phyloP scores from a whole-genome alignment of 2,797 vertebrate genomes.

The Channallabes apus region DNA sequence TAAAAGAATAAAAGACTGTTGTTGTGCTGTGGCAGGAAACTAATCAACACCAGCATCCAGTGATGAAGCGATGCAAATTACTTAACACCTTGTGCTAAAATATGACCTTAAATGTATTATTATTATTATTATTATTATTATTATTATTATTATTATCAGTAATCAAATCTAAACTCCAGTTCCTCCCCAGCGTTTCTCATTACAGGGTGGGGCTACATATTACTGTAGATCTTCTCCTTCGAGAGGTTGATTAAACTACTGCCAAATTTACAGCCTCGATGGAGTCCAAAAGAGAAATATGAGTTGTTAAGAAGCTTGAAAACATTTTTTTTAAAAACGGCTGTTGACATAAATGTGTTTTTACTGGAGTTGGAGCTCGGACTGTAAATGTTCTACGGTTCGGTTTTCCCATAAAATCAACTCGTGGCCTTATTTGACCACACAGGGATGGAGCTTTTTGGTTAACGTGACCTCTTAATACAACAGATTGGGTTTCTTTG shows the following conservation, averaged over 20 bases:
- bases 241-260: background rate
- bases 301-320: background rate
- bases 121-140: no score
- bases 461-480: constrained; percentile 7
- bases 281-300: background rate
- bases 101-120: background rate
- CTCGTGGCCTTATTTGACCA: background rate
- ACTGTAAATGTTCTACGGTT: background rate
- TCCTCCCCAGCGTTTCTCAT: background rate
- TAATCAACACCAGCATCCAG: background rate
- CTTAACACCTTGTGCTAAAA: background rate
- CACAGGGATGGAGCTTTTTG: background rate
- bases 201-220: background rate
- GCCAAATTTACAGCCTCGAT: background rate
- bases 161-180: background rate
- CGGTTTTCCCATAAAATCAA: background rate
- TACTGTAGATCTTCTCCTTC: background rate
- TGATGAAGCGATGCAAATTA: background rate
- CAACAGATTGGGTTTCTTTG: background rate
- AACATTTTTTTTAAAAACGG: no score
- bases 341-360: constrained; percentile 16
- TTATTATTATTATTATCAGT: no score
- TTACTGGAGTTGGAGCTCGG: background rate
- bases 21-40: background rate
- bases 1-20: background rate